phyloP scores from a whole-genome alignment of 2,888 invertebrate species.

The Eurois occulta region DNA sequence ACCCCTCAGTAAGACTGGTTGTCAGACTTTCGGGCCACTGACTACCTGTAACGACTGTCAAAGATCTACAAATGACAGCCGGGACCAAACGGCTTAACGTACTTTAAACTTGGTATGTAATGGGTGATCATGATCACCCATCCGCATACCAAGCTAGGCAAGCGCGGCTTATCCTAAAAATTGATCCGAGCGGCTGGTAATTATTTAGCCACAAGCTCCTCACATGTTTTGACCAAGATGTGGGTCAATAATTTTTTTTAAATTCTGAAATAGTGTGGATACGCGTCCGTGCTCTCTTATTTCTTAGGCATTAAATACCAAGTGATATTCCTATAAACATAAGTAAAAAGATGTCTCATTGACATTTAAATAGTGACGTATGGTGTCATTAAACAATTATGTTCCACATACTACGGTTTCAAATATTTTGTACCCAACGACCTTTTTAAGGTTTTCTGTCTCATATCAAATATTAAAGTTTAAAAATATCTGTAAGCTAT shows the following conservation, averaged over 20 bases:
- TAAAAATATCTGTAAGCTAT: not conserved
- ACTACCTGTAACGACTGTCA: too few species aligned
- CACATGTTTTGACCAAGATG: not conserved
- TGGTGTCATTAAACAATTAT: not conserved
- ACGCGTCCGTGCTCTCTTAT: not conserved
- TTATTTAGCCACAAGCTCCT: too few species aligned
- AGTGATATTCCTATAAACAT: not conserved
- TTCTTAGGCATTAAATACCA: not conserved
- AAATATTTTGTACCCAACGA: not conserved
- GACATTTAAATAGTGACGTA: not conserved
- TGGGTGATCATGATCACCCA: too few species aligned
- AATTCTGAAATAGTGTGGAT: not conserved
- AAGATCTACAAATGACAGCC: too few species aligned
- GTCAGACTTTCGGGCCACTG: too few species aligned
- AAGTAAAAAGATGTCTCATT: not conserved
- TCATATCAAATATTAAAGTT: not conserved
- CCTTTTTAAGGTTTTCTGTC: too few species aligned
- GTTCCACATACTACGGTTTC: not conserved
- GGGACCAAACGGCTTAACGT: too few species aligned
- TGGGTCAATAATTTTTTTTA: not conserved
- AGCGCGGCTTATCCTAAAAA: too few species aligned
- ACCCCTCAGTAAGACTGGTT: too few species aligned
- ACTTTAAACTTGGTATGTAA: too few species aligned
- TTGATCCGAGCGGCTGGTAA: too few species aligned
- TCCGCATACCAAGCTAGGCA: too few species aligned